Base-by-base conservation (phyloP, 2,888 invertebrate species). In the Autographa gamma region DNA sequence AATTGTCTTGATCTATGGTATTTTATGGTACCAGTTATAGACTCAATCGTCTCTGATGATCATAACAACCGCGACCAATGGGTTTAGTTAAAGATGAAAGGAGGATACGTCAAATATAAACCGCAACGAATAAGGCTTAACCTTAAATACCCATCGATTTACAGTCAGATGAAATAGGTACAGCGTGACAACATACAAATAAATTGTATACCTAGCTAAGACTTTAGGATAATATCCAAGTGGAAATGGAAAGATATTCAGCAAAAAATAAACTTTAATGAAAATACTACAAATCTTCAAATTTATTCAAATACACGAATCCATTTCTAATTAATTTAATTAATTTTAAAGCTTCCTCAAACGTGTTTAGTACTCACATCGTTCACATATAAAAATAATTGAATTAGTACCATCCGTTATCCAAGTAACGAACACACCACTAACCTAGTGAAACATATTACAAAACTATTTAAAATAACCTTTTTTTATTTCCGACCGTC, bases 381-480 rank as follows among this genome's bases (percentile, higher is more conserved):
- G 14, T 19, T 56, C 13, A 25, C 52, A 13, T 38, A 58, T 31
- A 13, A 56, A 38, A 43, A 43, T 60, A 69, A 69, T 72, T 70
- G 60, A 63, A 71, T 66, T 62, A 67, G 41, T 68, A 71, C 69
- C 63, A 54, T 41, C 61, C 60, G 56, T 63, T 61, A 61, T 64
- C 59, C 58, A 38, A 48, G 38, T 63, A 68, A 64, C 52, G 18
- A 60, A 48, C 25, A 68, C 2, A 54, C 63, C 31, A 69, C 66
- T 77, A 38, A 73, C 73, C 73, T 62, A 72, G 38, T 75, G 34
- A 54, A 64, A 69, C 38, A 52, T 48, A 61, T 56, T 18, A 60
- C 59, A 58, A 59, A 32, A 75, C 64, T 63, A 68, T 77, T 52
- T 61, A 73, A 76, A 73, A 65, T 68, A 81, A 65, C 48, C 31